Conservation (phyloP, 2,797 vertebrate species). For the Rhinichthys osculus region DNA sequence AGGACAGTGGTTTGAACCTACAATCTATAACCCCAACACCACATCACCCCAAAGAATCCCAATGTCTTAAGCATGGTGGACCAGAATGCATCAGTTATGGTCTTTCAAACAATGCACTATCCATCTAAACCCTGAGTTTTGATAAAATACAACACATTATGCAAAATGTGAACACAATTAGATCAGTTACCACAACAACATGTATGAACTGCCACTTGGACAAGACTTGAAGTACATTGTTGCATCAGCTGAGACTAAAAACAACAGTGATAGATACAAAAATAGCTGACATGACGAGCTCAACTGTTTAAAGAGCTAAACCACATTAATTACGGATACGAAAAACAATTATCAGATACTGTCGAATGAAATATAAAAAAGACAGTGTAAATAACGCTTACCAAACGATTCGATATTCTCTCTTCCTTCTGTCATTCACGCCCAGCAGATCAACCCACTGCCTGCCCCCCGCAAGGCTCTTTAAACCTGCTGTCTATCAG, state of each 20-base stretch:
- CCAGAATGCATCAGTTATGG: conserved; percentile 16
- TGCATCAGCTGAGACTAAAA: conserved; percentile 33
- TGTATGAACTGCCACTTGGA: neutral
- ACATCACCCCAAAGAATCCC: neutral
- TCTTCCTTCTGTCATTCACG: conserved; percentile 65
- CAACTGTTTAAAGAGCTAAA: conserved; percentile 27
- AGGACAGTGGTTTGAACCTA: neutral
- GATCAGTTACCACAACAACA: conserved; percentile 5
- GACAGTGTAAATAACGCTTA: conserved; percentile 2
- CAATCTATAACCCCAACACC: neutral
- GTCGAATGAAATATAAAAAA: conserved; percentile 17
- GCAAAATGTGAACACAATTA: neutral
- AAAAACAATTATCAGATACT: neutral
- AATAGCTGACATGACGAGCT: conserved; percentile 37
- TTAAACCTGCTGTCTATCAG: conserved; percentile 34
- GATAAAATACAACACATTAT: neutral
- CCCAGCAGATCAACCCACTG: conserved; percentile 53
- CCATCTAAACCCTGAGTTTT: neutral
- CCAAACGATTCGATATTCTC: conserved; percentile 52
- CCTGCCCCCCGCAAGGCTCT: conserved; percentile 38
- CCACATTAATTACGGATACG: neutral
- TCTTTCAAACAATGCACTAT: neutral
- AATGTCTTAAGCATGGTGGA: neutral
- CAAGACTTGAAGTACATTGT: conserved; percentile 15
- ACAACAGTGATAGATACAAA: conserved; percentile 35